phyloP scores from a whole-genome alignment of 2,113 vertebrate genomes.

The Tinamus guttatus region DNA sequence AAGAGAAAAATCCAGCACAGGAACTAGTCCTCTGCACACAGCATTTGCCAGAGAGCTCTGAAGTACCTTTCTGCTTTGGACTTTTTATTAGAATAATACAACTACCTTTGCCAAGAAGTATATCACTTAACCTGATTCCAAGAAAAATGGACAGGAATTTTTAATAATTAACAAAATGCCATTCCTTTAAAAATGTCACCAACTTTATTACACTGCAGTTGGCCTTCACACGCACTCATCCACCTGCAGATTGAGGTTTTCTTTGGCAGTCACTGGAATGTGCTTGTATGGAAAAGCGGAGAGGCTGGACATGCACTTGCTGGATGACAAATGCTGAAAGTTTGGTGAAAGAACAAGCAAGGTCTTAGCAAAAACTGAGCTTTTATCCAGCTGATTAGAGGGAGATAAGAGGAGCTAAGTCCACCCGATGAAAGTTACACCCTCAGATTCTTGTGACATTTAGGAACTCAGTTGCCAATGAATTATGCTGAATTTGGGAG shows the following conservation, averaged over 20 bases:
- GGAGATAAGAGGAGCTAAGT: background rate
- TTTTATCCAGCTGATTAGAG: background rate
- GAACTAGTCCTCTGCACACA: background rate
- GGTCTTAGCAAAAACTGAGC: background rate
- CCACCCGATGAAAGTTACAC: background rate
- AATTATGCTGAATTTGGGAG: background rate
- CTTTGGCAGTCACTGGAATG: background rate
- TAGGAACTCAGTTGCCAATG: background rate
- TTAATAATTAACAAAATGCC: conserved; percentile 2
- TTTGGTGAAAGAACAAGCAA: background rate
- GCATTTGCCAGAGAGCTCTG: background rate
- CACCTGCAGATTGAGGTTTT: background rate
- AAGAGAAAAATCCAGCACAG: background rate
- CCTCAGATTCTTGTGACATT: background rate
- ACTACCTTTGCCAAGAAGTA: background rate
- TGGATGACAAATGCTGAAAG: background rate
- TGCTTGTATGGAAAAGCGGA: background rate
- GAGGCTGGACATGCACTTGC: background rate
- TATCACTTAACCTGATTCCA: background rate
- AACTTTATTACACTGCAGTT: background rate
- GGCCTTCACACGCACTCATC: background rate
- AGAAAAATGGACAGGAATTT: background rate
- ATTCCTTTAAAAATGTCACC: background rate
- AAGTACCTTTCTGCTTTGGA: background rate
- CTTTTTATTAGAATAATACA: background rate